Percentiles rank a stretch among this genome's conserved stretches.
Conservation (phyloP, 2,888 invertebrate species). For the Tholera decimalis region DNA sequence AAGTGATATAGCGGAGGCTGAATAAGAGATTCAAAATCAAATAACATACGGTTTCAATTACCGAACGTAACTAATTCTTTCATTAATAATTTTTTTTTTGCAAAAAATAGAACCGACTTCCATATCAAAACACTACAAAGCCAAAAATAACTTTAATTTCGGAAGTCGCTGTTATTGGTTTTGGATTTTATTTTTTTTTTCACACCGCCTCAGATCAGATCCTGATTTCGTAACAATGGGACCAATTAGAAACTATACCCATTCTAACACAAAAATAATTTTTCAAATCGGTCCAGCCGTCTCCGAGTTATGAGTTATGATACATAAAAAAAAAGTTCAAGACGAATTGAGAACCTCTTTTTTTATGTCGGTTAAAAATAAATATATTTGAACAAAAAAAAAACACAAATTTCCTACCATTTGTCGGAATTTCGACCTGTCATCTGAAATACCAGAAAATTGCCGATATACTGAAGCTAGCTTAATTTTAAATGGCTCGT, state of each 20-base stretch:
- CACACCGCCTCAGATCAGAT: too few species aligned
- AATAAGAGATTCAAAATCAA: slow-evolving; percentile 29
- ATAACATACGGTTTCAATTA: slow-evolving; percentile 19
- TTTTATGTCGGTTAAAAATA: neutral
- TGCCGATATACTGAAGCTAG: neutral
- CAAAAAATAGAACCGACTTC: too few species aligned
- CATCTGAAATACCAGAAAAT: neutral
- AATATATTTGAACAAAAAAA: neutral
- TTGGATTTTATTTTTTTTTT: neutral
- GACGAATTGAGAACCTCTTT: too few species aligned
- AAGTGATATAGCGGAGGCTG: slow-evolving; percentile 34
- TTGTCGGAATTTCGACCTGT: neutral
- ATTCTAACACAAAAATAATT: too few species aligned
- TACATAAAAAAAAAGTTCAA: too few species aligned
- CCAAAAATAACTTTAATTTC: too few species aligned
- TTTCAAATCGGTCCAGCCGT: too few species aligned
- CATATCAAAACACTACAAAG: too few species aligned
- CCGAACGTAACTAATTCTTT: neutral
- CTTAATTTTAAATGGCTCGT: neutral
- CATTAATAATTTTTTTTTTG: neutral
- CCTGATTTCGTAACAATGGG: too few species aligned
- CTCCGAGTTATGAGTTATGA: too few species aligned
- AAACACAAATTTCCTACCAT: neutral
- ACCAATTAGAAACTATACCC: too few species aligned
- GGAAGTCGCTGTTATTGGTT: too few species aligned